Evolutionary conservation across 2,113 vertebrate species (phyloP), one percentile per base, ranked within the genome.

Genomic region (Gallinago jamesoni): DNA sequence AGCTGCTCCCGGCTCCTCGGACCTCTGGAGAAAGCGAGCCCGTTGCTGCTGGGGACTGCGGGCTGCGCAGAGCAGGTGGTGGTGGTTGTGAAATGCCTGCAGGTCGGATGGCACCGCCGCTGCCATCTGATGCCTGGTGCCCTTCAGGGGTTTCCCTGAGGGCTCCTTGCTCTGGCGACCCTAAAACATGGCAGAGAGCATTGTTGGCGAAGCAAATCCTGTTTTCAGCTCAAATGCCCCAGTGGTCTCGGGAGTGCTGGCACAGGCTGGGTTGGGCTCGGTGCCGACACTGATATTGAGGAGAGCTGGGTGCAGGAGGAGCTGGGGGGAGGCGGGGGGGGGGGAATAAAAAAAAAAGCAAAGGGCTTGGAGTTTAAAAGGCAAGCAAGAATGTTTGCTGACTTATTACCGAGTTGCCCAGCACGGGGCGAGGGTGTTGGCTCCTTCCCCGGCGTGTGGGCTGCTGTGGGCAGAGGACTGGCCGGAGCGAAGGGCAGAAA

Each of bases 401-500:
- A 89, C 20, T 2, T 87, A 57, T 67, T 84, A 77, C 25, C 3
- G 48, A 96, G 96, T 97, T 97, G 97, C 97, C 98, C 90, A 84
- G 96, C 93, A 63, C 6, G 9, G 89, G 95, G 92, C 19, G 15
- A 93, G 97, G 95, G 96, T 88, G 70, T 96, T 97, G 47, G 92
- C 97, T 92, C 70, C 28, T 67, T 97, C 97, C 97, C 96, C 23
- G 15, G 90, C 41, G 6, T 84, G 98, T 97, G 98, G 98, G 97
- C 62, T 97, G 97, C 97, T 93, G 96, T 57, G 96, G 97, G 98
- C 97, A 98, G 94, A 68, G 96, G 95, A 35, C 94, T 81, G 95
- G 96, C 84, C 75, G 93, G 96, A 98, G 96, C 89, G 6, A n/a
- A 56, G 28, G 30, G 97, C 97, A 73, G 97, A 59, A 86, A 24